Evolutionary conservation across 2,888 invertebrate genomes (phyloP).

Genomic region (Agapostemon virescens): DNA sequence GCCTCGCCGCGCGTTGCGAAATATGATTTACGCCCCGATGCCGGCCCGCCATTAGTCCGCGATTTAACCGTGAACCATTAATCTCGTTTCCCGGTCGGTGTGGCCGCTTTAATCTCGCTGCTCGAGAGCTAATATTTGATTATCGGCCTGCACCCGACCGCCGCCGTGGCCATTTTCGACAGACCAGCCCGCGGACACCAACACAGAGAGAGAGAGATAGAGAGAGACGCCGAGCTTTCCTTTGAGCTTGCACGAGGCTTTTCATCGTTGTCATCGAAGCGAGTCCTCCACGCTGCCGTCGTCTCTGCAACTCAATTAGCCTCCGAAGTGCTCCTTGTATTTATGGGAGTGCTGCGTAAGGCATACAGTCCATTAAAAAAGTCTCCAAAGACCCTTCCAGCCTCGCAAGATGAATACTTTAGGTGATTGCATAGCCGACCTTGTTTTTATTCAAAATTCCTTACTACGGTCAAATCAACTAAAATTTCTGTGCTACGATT

Average conservation of each 20-base stretch:
- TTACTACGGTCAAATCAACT: too few relatives aligned
- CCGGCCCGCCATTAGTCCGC: constrained; percentile 44
- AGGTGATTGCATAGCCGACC: too few relatives aligned
- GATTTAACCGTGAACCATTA: constrained; percentile 45
- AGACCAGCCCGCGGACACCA: neutral
- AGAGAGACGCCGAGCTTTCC: constrained; percentile 1
- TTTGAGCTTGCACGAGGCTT: neutral
- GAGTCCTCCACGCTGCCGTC: neutral
- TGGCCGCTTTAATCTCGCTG: constrained; percentile 41
- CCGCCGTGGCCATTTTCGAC: constrained; percentile 16
- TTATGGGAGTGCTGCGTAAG: neutral
- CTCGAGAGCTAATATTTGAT: constrained; percentile 46
- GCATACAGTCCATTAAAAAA: neutral
- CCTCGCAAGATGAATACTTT: too few relatives aligned
- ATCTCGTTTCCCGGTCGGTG: constrained; percentile 43
- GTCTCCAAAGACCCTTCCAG: neutral
- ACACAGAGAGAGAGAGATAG: neutral
- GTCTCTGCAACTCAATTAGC: neutral
- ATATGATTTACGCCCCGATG: constrained; percentile 43
- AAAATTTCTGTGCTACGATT: too few relatives aligned
- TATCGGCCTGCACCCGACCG: constrained; percentile 25
- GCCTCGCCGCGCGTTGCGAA: constrained; percentile 43
- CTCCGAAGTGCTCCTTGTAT: neutral
- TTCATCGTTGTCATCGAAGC: constrained; percentile 5
- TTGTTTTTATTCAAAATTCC: too few relatives aligned